Evolutionary conservation across 2,888 invertebrate genomes (phyloP).

Genomic region (Fragum sueziense): DNA sequence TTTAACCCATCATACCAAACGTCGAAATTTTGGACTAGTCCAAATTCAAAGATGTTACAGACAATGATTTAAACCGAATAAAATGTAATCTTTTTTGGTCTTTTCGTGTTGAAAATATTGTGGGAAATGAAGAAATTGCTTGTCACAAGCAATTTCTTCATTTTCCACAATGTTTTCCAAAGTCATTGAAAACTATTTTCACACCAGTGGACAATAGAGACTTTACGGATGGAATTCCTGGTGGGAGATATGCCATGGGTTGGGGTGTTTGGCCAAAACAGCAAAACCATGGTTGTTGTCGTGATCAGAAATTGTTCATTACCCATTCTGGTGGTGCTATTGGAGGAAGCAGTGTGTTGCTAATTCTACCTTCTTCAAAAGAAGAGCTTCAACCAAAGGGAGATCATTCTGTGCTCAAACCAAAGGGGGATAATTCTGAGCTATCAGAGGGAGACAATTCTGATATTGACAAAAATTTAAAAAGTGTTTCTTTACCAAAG

Average conservation of each 20-base stretch:
- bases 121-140: too few species aligned
- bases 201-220: slow-evolving; percentile 73
- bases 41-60: too few species aligned
- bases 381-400: neutral
- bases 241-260: slow-evolving; percentile 82
- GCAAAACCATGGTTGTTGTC: slow-evolving; percentile 76
- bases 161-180: too few species aligned
- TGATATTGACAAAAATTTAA: neutral
- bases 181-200: slow-evolving; percentile 83
- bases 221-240: slow-evolving; percentile 58
- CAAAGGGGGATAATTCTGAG: too few species aligned
- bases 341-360: slow-evolving; percentile 84
- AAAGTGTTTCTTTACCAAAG: slow-evolving; percentile 65
- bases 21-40: too few species aligned
- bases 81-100: too few species aligned
- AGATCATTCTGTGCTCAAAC: neutral
- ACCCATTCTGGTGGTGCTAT: slow-evolving; percentile 85
- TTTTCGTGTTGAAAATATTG: too few species aligned
- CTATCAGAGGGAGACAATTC: too few species aligned
- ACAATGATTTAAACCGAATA: too few species aligned
- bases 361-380: slow-evolving; percentile 81
- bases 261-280: slow-evolving; percentile 81
- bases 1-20: too few species aligned
- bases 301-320: slow-evolving; percentile 74
- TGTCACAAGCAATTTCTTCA: too few species aligned